phyloP scores from a whole-genome alignment of 2,888 invertebrate species.

The Cancer borealis region DNA sequence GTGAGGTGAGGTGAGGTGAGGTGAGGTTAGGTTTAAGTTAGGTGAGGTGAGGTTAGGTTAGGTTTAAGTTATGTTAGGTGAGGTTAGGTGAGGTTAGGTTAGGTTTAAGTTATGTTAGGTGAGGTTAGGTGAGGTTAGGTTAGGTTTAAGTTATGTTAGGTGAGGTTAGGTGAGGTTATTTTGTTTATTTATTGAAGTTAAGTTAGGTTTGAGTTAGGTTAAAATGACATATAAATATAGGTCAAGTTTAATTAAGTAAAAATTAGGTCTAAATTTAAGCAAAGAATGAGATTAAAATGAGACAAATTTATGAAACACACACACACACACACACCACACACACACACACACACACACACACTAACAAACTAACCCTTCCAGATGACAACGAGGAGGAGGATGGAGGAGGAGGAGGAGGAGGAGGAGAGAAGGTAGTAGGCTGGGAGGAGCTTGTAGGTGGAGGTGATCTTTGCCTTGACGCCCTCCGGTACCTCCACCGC shows the following conservation, averaged over 20 bases:
- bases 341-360: neutral
- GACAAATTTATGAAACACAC: neutral
- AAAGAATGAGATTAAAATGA: too few relatives aligned
- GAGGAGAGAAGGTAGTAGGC: slow-evolving; percentile 69
- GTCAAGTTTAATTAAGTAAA: too few relatives aligned
- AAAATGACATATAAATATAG: too few relatives aligned
- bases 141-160: too few relatives aligned
- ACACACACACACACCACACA: neutral
- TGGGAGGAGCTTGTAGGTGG: slow-evolving; percentile 75
- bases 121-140: neutral
- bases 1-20: slow-evolving; percentile 18
- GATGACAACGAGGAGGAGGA: slow-evolving; percentile 71
- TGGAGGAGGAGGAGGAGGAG: slow-evolving; percentile 63
- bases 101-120: too few relatives aligned
- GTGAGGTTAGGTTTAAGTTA: neutral
- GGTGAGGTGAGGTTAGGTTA: too few relatives aligned
- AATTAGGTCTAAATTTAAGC: too few relatives aligned
- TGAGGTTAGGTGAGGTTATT: too few relatives aligned
- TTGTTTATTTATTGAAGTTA: too few relatives aligned
- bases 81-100: too few relatives aligned
- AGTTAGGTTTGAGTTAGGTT: too few relatives aligned
- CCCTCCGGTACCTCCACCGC: slow-evolving; percentile 90
- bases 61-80: too few relatives aligned
- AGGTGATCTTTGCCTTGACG: slow-evolving; percentile 86
- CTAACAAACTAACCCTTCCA: neutral